Percentiles rank a stretch among this genome's conserved stretches.
These are phyloP conservation scores for Macrochelys suwanniensis DNA, from an alignment of 2,797 vertebrate genomes.

Conservation along the genomic window DNA sequence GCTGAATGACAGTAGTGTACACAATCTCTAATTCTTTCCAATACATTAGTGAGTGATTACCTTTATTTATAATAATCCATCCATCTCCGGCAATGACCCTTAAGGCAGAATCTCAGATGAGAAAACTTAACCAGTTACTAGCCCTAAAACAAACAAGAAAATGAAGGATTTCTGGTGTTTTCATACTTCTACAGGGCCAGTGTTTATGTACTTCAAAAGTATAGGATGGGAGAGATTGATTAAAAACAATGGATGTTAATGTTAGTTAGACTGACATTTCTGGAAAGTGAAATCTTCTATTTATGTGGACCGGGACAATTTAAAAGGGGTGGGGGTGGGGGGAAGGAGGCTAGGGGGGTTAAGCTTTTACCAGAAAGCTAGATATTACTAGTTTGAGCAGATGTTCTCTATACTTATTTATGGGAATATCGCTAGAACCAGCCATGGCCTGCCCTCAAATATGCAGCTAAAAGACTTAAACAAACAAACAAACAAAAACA, in stretches of 20 bases:
- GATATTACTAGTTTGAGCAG: constrained; percentile 38
- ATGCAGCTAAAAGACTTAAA: constrained; percentile 18
- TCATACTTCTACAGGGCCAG: not conserved
- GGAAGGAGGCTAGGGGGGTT: no score
- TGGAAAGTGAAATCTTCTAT: not conserved
- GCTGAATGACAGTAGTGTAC: constrained; percentile 16
- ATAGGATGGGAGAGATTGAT: not conserved
- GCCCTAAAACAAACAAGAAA: not conserved
- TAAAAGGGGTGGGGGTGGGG: not conserved
- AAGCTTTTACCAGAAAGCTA: constrained; percentile 29
- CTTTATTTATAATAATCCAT: constrained; percentile 43
- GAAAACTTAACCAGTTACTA: constrained; percentile 19
- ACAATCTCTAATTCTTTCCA: constrained; percentile 35
- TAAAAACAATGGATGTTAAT: not conserved
- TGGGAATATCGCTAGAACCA: not conserved
- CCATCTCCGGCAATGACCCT: constrained; percentile 19
- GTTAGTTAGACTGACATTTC: not conserved
- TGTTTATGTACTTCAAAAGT: not conserved
- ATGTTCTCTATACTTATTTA: constrained; percentile 26
- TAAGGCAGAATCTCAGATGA: not conserved
- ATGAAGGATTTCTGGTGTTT: not conserved
- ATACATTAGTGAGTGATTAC: constrained; percentile 29
- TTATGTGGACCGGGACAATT: not conserved
- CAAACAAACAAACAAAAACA: not conserved
- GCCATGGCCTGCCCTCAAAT: not conserved